Percentiles rank a stretch among this genome's conserved stretches.
phyloP scores from a whole-genome alignment of 2,888 invertebrate genomes.

The Allophyes oxyacanthae region DNA sequence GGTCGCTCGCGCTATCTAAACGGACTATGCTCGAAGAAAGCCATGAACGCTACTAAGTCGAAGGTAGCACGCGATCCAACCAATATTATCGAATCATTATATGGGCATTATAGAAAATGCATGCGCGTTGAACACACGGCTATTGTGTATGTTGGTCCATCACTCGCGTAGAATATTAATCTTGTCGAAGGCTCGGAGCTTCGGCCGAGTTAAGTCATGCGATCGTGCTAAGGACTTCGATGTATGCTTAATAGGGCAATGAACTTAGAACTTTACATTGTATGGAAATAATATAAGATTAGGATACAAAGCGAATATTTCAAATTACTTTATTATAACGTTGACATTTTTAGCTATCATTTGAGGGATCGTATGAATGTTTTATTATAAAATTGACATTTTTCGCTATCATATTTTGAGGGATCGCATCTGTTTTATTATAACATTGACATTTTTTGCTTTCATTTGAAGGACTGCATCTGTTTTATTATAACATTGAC shows the following conservation, averaged over 20 bases:
- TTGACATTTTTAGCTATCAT: too few relatives aligned
- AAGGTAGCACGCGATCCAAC: slow-evolving; percentile 76
- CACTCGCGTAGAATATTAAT: slow-evolving; percentile 87
- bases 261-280: slow-evolving; percentile 67
- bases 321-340: slow-evolving; percentile 25
- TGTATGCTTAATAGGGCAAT: slow-evolving; percentile 76
- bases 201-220: slow-evolving; percentile 65
- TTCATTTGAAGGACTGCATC: too few relatives aligned
- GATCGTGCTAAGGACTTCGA: slow-evolving; percentile 66
- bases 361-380: too few relatives aligned
- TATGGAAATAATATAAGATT: slow-evolving; percentile 53
- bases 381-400: too few relatives aligned
- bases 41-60: slow-evolving; percentile 77
- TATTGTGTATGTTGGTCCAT: slow-evolving; percentile 80
- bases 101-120: slow-evolving; percentile 88
- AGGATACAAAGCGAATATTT: slow-evolving; percentile 37
- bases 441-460: too few relatives aligned
- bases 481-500: too few relatives aligned
- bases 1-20: slow-evolving; percentile 2
- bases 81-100: slow-evolving; percentile 87
- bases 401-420: too few relatives aligned
- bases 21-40: slow-evolving; percentile 70
- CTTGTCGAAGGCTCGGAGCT: slow-evolving; percentile 77
- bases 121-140: slow-evolving; percentile 80
- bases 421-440: too few relatives aligned